Evolutionary conservation across 2,113 vertebrate genomes (phyloP).

Genomic region (Zootoca vivipara): DNA sequence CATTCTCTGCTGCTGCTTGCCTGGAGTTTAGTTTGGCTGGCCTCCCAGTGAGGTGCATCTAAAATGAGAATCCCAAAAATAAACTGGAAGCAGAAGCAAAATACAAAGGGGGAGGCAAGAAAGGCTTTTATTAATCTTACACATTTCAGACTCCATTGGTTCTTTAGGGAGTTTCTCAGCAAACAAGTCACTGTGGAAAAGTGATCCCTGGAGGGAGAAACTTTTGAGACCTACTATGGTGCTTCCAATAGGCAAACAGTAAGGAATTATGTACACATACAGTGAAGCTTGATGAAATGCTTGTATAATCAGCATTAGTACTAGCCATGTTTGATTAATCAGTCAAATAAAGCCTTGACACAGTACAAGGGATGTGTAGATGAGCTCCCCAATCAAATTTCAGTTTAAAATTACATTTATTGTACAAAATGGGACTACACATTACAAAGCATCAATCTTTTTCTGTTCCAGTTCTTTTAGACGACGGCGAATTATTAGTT

Average conservation of each 20-base stretch:
- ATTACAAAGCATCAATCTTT: constrained; percentile 72
- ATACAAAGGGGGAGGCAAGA: too few relatives aligned
- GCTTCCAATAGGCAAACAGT: background rate
- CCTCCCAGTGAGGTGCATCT: too few relatives aligned
- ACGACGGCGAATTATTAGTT: constrained; percentile 81
- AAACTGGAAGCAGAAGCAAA: too few relatives aligned
- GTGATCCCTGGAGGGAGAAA: too few relatives aligned
- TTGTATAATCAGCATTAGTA: background rate
- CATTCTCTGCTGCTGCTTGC: too few relatives aligned
- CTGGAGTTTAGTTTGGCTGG: too few relatives aligned
- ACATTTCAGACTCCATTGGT: too few relatives aligned
- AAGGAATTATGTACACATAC: background rate
- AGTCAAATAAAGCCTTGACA: background rate
- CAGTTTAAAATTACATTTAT: constrained; percentile 42
- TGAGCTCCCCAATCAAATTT: background rate
- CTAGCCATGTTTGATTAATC: background rate
- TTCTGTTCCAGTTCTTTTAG: constrained; percentile 76
- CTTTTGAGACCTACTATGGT: background rate
- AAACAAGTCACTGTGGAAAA: background rate
- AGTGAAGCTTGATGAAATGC: background rate
- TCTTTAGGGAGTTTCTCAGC: background rate
- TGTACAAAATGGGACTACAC: constrained; percentile 35
- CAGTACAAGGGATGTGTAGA: background rate
- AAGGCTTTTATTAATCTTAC: too few relatives aligned
- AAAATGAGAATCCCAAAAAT: too few relatives aligned